Evolutionary conservation across 2,797 vertebrate genomes (phyloP), one percentile per base, ranked within the genome.

Genomic region (Lerista edwardsae): DNA sequence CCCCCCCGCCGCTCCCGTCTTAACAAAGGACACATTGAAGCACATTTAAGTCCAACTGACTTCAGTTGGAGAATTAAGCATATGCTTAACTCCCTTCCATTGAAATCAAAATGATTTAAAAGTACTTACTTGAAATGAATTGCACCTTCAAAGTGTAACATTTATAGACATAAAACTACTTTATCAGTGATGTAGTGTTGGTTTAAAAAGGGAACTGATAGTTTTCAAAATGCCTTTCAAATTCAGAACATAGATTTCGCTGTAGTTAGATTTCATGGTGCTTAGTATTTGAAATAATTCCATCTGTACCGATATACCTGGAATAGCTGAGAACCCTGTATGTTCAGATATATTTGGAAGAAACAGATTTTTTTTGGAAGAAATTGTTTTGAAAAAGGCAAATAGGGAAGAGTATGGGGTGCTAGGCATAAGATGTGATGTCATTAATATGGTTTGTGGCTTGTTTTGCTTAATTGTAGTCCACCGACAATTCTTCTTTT

Each of bases 201-300:
- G 88, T 93, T 91, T 87, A 80, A 29, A 82, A 92, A 88, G 72
- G 82, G 86, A 90, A 91, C 88, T 88, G 90, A 94, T 91, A 92
- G 89, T 91, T 92, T 87, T 91, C 89, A 91, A 90, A 91, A 90
- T 86, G 84, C 79, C 65, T 87, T 83, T 88, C 80, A 17, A 83
- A 82, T 88, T 84, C 36, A 77, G 87, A 87, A 84, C 62, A 75
- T 65, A 67, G 88, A 41, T 79, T 79, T 76, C 0, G 0, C 65
- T 75, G 67, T 1, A 36, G 71, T 61, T 79, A 44, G 3, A 6
- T 88, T 89, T 88, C 39, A 0, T 7, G 84, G 84, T 47, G 0
- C 85, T 84, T 82, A 86, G 25, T 72, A 77, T 87, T 86, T 41
- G 64, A 88, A 6, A 85, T 61, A 87, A 72, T 75, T 90, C 86